Conservation (phyloP, 2,888 invertebrate species). For the Conistra vaccinii region DNA sequence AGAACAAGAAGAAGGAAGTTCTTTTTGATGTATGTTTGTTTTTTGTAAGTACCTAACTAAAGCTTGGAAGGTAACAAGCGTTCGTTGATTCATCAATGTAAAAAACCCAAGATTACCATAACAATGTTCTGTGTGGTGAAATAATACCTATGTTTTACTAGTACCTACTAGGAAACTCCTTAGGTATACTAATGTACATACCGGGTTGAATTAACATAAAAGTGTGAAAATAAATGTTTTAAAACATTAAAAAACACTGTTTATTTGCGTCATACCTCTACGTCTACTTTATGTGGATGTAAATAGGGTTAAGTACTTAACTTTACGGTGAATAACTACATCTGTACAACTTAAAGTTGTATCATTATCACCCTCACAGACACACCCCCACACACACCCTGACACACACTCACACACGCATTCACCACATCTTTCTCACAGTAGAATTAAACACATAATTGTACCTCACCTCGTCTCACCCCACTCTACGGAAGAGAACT, state of each 20-base stretch:
- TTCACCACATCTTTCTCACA: too few species aligned
- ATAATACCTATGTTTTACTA: not conserved
- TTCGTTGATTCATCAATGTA: constrained; percentile 18
- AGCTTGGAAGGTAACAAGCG: not conserved
- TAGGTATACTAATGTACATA: not conserved
- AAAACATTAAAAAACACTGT: not conserved
- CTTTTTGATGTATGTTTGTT: constrained; percentile 9
- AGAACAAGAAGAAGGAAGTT: not conserved
- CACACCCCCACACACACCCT: too few species aligned
- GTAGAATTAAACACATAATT: too few species aligned
- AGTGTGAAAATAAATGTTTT: constrained; percentile 19
- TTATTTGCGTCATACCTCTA: not conserved
- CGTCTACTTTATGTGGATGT: not conserved
- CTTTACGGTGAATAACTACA: not conserved
- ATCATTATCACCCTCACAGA: too few species aligned
- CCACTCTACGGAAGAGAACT: too few species aligned
- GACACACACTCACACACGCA: too few species aligned
- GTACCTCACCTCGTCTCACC: too few species aligned
- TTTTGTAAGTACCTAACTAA: constrained; percentile 15
- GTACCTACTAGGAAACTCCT: too few species aligned
- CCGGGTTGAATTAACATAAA: not conserved
- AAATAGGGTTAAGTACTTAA: too few species aligned
- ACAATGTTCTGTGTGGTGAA: not conserved
- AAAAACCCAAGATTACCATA: constrained; percentile 15
- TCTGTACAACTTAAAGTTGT: not conserved